Evolutionary conservation across 2,113 vertebrate genomes (phyloP), one percentile per base, ranked within the genome.

Genomic region (Anser brachyrhynchus): DNA sequence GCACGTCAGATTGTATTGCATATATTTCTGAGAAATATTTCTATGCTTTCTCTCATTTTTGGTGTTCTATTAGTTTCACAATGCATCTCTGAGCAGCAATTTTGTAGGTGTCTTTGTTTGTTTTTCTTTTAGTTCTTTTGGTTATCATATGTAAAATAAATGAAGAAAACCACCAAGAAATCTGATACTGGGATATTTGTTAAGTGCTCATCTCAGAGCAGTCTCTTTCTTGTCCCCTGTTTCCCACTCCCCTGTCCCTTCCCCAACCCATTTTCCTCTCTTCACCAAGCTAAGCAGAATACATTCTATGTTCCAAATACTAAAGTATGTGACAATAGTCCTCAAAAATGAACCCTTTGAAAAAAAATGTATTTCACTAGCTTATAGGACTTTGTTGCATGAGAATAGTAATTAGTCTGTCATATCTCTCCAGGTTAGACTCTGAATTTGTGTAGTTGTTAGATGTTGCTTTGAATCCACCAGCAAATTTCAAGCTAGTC

Each of bases 91-190:
- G 21, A 84, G 41, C 35, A 91, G 65, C 22, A 93, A 80, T 90
- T 91, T 85, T 89, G 58, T 78, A 43, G 20, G 43, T 76, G 37
- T 62, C 28, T 46, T 39, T 35, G 7, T 55, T 13, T 86, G 54
- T 39, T 33, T 75, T 80, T 14, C 28, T 51, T 62, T 90, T 64
- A 58, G 52, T 82, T 81, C 41, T 64, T 89, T 65, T 52, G 7
- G 41, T 89, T 92, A 81, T 77, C 17, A 8, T 44, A 72, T 22
- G 3, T 71, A 91, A 92, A 93, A 91, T 31, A 92, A 93, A 87
- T 58, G 21, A 96, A 70, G 66, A 93, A 62, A 44, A 44, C 43
- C 6, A 64, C 21, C 31, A 66, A 41, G 25, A 87, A 92, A 80
- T 79, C 18, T 83, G 59, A n/a, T 75, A 57, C 41, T n/a, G 39